Conservation (phyloP, 2,113 vertebrate species). For the Paramisgurnus dabryanus region DNA sequence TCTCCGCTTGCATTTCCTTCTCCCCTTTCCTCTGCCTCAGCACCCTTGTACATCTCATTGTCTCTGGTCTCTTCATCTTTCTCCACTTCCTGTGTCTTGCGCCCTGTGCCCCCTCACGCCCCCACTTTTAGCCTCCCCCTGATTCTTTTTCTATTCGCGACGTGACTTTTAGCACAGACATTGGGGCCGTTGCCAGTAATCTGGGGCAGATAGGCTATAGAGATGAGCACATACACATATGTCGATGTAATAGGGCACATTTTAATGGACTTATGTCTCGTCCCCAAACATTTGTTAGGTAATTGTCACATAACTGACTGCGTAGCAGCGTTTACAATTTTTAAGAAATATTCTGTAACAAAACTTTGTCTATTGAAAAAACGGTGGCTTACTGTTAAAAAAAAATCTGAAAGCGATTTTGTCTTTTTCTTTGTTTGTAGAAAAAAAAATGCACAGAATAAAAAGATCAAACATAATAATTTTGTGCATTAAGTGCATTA, state of each 20-base stretch:
- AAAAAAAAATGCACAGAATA: too few relatives aligned
- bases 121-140: constrained; percentile 49
- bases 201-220: constrained; percentile 66
- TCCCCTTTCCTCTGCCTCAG: constrained; percentile 59
- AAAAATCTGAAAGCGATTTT: neutral
- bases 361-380: too few relatives aligned
- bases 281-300: constrained; percentile 4
- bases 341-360: neutral
- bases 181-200: constrained; percentile 73
- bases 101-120: constrained; percentile 68
- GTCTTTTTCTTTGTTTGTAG: neutral
- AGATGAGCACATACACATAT: constrained; percentile 57
- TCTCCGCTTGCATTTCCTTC: constrained; percentile 59
- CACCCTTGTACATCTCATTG: constrained; percentile 75
- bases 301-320: constrained; percentile 16
- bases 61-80: constrained; percentile 76
- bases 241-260: constrained; percentile 32
- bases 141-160: constrained; percentile 66
- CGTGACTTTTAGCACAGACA: constrained; percentile 80
- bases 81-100: constrained; percentile 79
- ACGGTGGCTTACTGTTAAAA: neutral
- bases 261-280: neutral
- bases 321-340: neutral
- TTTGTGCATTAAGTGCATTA: too few relatives aligned
- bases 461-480: too few relatives aligned